phyloP scores from a whole-genome alignment of 2,113 vertebrate genomes.

The Proterorhinus semilunaris region DNA sequence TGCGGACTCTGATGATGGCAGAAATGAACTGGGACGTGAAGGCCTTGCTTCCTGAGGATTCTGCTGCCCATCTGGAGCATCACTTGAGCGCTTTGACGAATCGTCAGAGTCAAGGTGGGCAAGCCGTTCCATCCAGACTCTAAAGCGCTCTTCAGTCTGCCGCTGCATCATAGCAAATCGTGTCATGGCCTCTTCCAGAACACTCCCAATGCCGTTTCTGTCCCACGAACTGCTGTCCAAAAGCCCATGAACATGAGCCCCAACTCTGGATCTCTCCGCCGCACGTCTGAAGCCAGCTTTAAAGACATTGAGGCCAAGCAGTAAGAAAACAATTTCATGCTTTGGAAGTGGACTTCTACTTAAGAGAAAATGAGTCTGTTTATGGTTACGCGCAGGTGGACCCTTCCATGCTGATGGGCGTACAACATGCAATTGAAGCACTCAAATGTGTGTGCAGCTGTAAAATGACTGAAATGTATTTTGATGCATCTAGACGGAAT shows the following conservation, averaged over 20 bases:
- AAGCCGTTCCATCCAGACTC: slow-evolving; percentile 89
- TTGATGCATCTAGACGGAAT: slow-evolving; percentile 27
- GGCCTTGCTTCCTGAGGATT: slow-evolving; percentile 69
- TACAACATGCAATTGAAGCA: slow-evolving; percentile 73
- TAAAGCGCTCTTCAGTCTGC: slow-evolving; percentile 92
- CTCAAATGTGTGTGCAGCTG: slow-evolving; percentile 65
- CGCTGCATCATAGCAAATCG: slow-evolving; percentile 92
- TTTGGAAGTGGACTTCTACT: slow-evolving; percentile 70
- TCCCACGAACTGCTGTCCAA: slow-evolving; percentile 87
- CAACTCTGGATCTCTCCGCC: slow-evolving; percentile 84
- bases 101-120: slow-evolving; percentile 87
- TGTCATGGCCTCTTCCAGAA: slow-evolving; percentile 92
- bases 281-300: slow-evolving; percentile 90
- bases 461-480: slow-evolving; percentile 60
- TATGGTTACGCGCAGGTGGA: slow-evolving; percentile 72
- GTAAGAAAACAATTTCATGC: slow-evolving; percentile 81
- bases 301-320: slow-evolving; percentile 95
- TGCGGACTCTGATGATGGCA: slow-evolving; percentile 82
- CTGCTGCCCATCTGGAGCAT: slow-evolving; percentile 78
- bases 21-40: slow-evolving; percentile 76
- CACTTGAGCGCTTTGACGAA: slow-evolving; percentile 82
- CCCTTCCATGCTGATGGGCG: slow-evolving; percentile 74
- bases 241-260: slow-evolving; percentile 86
- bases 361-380: slow-evolving; percentile 68
- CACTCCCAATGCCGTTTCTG: slow-evolving; percentile 88